These are phyloP conservation scores for Myopa testacea DNA, from an alignment of 2,888 invertebrate species.

Conservation along the genomic window DNA sequence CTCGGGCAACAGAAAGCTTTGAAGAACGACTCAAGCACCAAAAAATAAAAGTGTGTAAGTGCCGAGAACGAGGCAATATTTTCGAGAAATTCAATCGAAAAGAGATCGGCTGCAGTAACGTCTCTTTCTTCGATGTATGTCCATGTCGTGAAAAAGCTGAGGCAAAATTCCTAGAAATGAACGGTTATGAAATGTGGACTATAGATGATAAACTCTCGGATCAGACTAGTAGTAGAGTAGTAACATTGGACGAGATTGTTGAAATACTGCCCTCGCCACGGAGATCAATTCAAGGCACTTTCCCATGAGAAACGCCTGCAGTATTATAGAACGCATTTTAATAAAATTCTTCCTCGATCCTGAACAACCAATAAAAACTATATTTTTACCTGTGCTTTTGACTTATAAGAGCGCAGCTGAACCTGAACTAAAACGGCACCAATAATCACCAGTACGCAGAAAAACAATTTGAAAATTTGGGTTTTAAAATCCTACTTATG, in stretches of 20 bases:
- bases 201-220: constrained; percentile 33
- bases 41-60: constrained; percentile 59
- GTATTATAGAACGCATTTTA: not conserved
- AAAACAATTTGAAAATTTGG: constrained; percentile 28
- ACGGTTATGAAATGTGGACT: constrained; percentile 57
- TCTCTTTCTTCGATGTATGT: constrained; percentile 59
- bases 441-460: constrained; percentile 16
- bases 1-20: constrained; percentile 46
- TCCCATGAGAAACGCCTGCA: not conserved
- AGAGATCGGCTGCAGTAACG: constrained; percentile 45
- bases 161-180: constrained; percentile 57
- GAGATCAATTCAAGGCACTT: not conserved
- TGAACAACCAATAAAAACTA: not conserved
- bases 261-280: constrained; percentile 46
- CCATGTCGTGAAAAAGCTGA: constrained; percentile 64
- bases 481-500: too few relatives aligned
- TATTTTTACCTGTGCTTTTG: not conserved
- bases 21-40: constrained; percentile 49
- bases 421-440: not conserved
- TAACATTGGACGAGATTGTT: constrained; percentile 52
- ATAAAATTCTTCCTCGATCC: not conserved
- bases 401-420: not conserved
- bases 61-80: constrained; percentile 54
- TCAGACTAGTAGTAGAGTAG: not conserved
- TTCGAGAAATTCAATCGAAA: constrained; percentile 50